Evolutionary conservation across 2,113 vertebrate genomes (phyloP).

Genomic region (Anoplopoma fimbria): DNA sequence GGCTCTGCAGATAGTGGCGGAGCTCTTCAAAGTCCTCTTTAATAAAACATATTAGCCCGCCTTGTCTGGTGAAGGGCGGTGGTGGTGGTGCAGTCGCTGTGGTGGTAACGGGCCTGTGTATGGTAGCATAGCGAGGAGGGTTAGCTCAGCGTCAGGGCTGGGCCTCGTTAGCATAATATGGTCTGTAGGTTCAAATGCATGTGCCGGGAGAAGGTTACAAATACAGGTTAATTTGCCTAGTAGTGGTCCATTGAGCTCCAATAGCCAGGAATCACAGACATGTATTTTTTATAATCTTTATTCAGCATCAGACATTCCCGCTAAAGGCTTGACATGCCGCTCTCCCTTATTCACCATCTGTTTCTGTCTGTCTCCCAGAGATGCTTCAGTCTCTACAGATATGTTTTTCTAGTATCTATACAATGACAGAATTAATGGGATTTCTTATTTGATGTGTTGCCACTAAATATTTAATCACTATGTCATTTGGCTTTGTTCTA

Average conservation of each 20-base stretch:
- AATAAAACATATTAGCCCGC: constrained; percentile 80
- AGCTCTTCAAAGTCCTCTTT: constrained; percentile 80
- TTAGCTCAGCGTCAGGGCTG: constrained; percentile 30
- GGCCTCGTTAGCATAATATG: constrained; percentile 47
- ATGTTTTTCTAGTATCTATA: constrained; percentile 30
- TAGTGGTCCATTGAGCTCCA: constrained; percentile 30
- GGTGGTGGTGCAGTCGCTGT: constrained; percentile 31
- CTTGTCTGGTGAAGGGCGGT: constrained; percentile 41
- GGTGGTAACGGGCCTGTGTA: constrained; percentile 34
- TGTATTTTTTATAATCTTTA: constrained; percentile 55
- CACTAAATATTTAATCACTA: constrained; percentile 23
- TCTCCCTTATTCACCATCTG: constrained; percentile 46
- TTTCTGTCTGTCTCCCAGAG: constrained; percentile 31
- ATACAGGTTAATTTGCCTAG: constrained; percentile 67
- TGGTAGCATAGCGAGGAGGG: constrained; percentile 2
- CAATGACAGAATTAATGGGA: neutral
- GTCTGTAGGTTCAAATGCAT: constrained; percentile 52
- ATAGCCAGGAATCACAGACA: constrained; percentile 36
- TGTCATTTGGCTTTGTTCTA: neutral
- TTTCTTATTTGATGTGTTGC: constrained; percentile 18
- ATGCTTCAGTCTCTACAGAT: constrained; percentile 49
- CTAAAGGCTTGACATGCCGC: constrained; percentile 30
- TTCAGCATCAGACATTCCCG: constrained; percentile 47
- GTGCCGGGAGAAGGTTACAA: constrained; percentile 49
- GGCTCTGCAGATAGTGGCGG: constrained; percentile 57